Conservation (phyloP, 1,140 invertebrate species). For the Bacillus rossius region DNA sequence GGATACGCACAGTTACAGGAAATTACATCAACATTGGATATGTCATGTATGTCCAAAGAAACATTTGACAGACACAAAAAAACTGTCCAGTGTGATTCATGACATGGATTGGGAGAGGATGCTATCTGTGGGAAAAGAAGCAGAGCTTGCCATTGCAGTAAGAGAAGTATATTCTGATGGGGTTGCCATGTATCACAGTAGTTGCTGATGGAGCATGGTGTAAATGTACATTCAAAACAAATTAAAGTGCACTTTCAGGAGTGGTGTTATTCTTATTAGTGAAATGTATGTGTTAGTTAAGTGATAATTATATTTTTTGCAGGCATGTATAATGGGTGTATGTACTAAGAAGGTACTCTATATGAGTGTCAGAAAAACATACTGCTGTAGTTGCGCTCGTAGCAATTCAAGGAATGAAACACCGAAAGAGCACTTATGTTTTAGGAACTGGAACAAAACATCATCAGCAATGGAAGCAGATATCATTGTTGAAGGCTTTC, state of each 20-base stretch:
- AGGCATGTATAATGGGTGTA: constrained; percentile 30
- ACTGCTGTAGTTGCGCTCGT: constrained; percentile 32
- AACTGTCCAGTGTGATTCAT: constrained; percentile 8
- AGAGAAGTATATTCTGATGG: constrained; percentile 20
- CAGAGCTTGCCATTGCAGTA: constrained; percentile 17
- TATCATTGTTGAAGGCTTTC: constrained; percentile 34
- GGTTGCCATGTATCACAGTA: constrained; percentile 27
- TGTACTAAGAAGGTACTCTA: constrained; percentile 33
- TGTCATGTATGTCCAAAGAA: no score
- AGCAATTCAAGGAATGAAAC: constrained; percentile 11
- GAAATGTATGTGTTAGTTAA: not conserved
- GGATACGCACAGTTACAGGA: no score
- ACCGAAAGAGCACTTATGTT: constrained; percentile 26
- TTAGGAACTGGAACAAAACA: constrained; percentile 31
- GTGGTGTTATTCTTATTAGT: constrained; percentile 13
- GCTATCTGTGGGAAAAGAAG: constrained; percentile 19
- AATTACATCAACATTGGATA: no score
- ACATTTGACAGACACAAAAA: not conserved
- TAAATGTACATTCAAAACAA: constrained; percentile 29
- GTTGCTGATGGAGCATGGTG: constrained; percentile 29
- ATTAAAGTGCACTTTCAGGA: constrained; percentile 28
- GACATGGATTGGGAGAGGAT: constrained; percentile 10
- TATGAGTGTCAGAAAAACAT: constrained; percentile 37
- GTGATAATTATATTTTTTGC: not conserved
- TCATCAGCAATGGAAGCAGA: constrained; percentile 43